Evolutionary conservation across 2,113 vertebrate genomes (phyloP).

Genomic region (Numida meleagris): DNA sequence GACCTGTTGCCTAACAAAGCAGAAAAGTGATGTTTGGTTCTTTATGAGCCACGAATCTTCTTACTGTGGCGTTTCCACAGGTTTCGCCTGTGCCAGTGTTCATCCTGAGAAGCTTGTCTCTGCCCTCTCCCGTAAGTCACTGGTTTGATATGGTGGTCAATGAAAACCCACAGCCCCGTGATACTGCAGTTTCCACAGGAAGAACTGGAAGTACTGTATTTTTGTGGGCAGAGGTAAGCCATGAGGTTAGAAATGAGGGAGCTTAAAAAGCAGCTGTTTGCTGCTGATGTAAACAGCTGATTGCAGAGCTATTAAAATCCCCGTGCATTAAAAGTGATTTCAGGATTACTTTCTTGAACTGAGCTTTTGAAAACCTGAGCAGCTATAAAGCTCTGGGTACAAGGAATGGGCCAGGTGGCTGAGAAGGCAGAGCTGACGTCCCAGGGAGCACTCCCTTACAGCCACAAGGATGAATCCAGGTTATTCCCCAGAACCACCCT

Average conservation of each 20-base stretch:
- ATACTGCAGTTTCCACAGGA: no score
- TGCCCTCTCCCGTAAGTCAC: no score
- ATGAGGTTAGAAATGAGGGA: not conserved
- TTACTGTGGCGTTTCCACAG: not conserved
- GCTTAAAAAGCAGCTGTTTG: not conserved
- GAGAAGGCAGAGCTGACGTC: not conserved
- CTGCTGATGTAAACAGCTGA: not conserved
- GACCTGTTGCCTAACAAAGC: not conserved
- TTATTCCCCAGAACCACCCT: not conserved
- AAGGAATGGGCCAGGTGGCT: not conserved
- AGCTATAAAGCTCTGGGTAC: not conserved
- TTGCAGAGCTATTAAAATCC: not conserved
- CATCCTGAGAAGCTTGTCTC: no score
- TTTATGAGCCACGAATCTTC: not conserved
- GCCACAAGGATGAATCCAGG: not conserved
- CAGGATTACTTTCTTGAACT: not conserved
- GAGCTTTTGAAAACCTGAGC: not conserved
- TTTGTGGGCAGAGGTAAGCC: not conserved
- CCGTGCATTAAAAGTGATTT: not conserved
- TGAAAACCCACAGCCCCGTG: no score
- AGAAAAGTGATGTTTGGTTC: not conserved
- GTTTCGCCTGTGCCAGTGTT: not conserved
- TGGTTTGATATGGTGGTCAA: no score
- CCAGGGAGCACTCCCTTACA: not conserved
- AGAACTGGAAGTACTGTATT: no score